Percentiles rank a stretch among this genome's conserved stretches.
Conservation (phyloP, 2,113 vertebrate genomes). For the Eupsittula cactorum region DNA sequence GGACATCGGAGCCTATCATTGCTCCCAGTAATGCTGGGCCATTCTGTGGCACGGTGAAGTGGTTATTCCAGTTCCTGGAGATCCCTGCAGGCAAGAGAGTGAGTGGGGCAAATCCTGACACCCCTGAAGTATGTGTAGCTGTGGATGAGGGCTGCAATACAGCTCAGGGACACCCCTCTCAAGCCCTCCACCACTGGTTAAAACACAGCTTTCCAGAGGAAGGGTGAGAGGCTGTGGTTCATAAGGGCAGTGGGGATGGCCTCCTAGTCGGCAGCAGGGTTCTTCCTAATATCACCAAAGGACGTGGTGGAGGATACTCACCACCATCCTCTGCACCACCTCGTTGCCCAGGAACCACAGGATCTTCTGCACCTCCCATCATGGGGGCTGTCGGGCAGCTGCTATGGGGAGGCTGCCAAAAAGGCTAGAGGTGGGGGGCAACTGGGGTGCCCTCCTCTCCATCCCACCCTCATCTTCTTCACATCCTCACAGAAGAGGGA, state of each 20-base stretch:
- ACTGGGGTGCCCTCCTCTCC: accelerated
- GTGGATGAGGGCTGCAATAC: not conserved
- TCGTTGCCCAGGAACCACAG: constrained; percentile 78
- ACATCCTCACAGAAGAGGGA: constrained; percentile 87
- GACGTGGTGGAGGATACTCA: constrained; percentile 63
- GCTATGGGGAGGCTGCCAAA: not conserved
- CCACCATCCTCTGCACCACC: constrained; percentile 28
- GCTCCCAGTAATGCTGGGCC: constrained; percentile 60
- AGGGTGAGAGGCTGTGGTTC: constrained; percentile 64
- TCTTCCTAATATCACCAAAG: constrained; percentile 81
- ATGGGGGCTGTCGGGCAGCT: constrained; percentile 49
- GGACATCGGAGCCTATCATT: constrained; percentile 54
- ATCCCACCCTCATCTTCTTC: constrained; percentile 74
- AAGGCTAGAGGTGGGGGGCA: not conserved
- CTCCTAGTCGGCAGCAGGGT: constrained; percentile 76
- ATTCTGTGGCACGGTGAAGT: constrained; percentile 72
- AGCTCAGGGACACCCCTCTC: not conserved
- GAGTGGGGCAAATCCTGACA: not conserved
- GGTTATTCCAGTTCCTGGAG: constrained; percentile 73
- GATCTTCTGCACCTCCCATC: constrained; percentile 67
- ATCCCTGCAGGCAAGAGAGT: constrained; percentile 17
- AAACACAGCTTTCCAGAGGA: constrained; percentile 67
- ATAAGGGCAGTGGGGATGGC: not conserved
- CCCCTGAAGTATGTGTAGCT: not conserved
- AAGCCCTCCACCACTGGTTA: accelerated